These are phyloP conservation scores for Machaerirhynchus nigripectus DNA, from an alignment of 2,113 vertebrate genomes.

Conservation along the genomic window DNA sequence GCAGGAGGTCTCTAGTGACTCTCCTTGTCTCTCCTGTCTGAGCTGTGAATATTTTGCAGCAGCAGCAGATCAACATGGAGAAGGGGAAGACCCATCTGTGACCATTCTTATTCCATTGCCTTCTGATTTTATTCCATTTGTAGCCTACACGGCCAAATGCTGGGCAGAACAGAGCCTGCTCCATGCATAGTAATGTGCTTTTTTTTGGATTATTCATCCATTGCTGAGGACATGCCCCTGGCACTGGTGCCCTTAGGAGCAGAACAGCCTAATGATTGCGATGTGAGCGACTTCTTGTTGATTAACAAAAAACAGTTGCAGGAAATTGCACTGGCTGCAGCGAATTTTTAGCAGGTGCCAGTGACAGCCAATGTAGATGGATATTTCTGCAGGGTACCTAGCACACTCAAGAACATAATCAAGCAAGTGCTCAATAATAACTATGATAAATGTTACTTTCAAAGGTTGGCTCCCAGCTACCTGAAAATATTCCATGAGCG, in stretches of 20 bases:
- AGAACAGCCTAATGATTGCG: not conserved
- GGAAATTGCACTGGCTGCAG: constrained; percentile 49
- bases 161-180: not conserved
- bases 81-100: not conserved
- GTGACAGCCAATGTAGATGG: constrained; percentile 17
- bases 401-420: not conserved
- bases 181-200: not conserved
- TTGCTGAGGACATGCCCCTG: not conserved
- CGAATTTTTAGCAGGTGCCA: constrained; percentile 53
- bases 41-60: not conserved
- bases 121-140: not conserved
- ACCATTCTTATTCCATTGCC: not conserved
- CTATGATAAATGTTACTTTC: constrained; percentile 42
- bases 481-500: not conserved
- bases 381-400: not conserved
- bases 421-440: constrained; percentile 40
- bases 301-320: constrained; percentile 57
- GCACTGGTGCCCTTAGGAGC: constrained; percentile 10
- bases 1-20: not conserved
- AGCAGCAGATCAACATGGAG: not conserved
- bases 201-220: not conserved
- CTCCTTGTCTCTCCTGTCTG: not conserved
- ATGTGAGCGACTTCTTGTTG: not conserved
- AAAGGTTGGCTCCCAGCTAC: constrained; percentile 38
- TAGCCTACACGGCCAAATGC: not conserved